A percentile compares a stretch with the other conserved stretches of the same genome.
Conservation (phyloP, 2,888 invertebrate species). For the Drosophila mettleri region DNA sequence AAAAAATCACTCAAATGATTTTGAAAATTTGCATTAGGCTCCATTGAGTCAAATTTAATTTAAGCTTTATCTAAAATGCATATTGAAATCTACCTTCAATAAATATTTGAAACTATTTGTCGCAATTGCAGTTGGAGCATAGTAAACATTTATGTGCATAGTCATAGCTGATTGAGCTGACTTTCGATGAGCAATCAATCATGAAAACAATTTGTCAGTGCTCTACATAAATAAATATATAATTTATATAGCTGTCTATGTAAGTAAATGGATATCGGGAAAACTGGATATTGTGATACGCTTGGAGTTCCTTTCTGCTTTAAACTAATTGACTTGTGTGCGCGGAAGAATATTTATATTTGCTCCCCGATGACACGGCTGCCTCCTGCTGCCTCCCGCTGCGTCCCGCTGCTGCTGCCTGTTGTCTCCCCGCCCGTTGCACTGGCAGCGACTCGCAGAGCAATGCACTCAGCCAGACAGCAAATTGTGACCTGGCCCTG, state of each 20-base stretch:
- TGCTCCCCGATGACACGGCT: slow-evolving; percentile 1
- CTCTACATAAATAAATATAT: neutral
- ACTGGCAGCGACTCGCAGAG: slow-evolving; percentile 39
- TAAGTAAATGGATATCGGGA: neutral
- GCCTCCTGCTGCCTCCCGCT: neutral
- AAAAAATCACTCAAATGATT: too few relatives aligned
- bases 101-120: too few relatives aligned
- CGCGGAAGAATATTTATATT: slow-evolving; percentile 33
- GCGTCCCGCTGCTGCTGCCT: too few relatives aligned
- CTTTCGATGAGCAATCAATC: slow-evolving; percentile 1
- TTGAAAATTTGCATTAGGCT: too few relatives aligned
- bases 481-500: slow-evolving; percentile 46
- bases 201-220: neutral
- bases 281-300: slow-evolving; percentile 7
- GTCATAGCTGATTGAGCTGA: neutral
- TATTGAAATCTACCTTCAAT: neutral
- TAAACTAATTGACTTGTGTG: slow-evolving; percentile 54
- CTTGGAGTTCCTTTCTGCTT: slow-evolving; percentile 14
- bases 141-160: neutral
- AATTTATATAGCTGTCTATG: neutral
- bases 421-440: neutral
- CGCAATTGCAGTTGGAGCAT: too few relatives aligned
- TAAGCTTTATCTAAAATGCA: too few relatives aligned
- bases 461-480: slow-evolving; percentile 52
- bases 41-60: too few relatives aligned